Evolutionary conservation across 2,113 vertebrate genomes (phyloP).

Genomic region (Hypocryptadius cinnamomeus): DNA sequence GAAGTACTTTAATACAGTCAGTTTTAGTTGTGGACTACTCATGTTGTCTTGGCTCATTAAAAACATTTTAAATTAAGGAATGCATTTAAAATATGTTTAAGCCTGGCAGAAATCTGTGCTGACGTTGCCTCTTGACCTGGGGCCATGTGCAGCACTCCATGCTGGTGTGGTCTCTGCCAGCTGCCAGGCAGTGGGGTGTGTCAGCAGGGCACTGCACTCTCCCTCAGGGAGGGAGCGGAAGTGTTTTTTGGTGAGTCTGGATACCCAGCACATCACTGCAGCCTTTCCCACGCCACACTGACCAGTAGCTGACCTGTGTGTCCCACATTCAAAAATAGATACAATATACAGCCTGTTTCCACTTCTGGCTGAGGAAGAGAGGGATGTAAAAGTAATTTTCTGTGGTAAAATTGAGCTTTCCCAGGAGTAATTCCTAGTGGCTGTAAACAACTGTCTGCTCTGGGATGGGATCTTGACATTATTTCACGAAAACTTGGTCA

Average conservation of each 20-base stretch:
- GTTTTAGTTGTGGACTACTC: neutral
- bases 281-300: neutral
- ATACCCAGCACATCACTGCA: neutral
- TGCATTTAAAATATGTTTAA: neutral
- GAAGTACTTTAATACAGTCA: neutral
- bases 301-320: neutral
- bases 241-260: neutral
- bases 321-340: neutral
- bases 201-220: neutral
- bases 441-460: neutral
- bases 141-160: neutral
- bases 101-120: neutral
- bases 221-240: neutral
- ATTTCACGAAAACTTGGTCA: neutral
- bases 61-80: neutral
- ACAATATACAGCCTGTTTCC: neutral
- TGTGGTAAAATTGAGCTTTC: neutral
- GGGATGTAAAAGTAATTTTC: neutral
- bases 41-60: neutral
- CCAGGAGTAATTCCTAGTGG: neutral
- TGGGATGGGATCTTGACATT: neutral
- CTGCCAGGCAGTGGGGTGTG: fast-evolving
- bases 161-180: fast-evolving
- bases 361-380: neutral
- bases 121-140: neutral